Base-by-base conservation (phyloP, 2,797 vertebrate genomes). In the Acanthis flammea region DNA sequence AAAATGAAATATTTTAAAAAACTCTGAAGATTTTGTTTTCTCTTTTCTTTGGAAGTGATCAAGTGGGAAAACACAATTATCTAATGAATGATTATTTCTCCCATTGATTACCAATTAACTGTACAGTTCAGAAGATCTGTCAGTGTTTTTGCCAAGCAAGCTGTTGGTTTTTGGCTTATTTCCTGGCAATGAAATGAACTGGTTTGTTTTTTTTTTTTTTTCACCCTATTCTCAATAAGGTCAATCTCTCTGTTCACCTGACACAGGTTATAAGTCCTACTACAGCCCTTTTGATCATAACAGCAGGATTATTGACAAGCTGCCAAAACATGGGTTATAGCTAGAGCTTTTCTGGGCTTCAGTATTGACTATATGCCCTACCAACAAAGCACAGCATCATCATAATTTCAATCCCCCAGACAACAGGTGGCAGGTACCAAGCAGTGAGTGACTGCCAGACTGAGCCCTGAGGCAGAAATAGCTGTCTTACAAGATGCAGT, bases 301-400 rank as follows among this genome's bases (percentile, higher is more conserved):
- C 90, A 72, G 42, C 19, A 89, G 27, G 62, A 88, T 95, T 92
- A 96, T 92, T 86, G 94, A 94, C 82, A 82, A 94, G 23, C 47
- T 86, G 74, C 82, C 94, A 95, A 77, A 95, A 92, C 55, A 72
- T 28, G 71, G 79, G 63, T 80, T 78, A 96, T 94, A 91, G 86
- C 63, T 65, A 68, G 63, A 55, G 47, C 58, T 92, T 97, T 94
- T 91, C 50, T 83, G 57, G 90, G 80, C 54, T 88, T 58, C 55
- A 39, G 22, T 94, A 96, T 93, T 94, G 92, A 96, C 94, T 92
- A 60, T 58, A 37, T 89, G 83, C 89, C 78, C 70, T 75, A 71
- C 60, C 35, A 92, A 95, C 60, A 94, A 91, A 96, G 86, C 70
- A 92, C 12, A 78, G 8, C 78, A 88, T 84, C 90, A 89, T 92